Evolutionary conservation across 1,140 invertebrate species (phyloP).

Genomic region (Brachionus asplanchnoidis): DNA sequence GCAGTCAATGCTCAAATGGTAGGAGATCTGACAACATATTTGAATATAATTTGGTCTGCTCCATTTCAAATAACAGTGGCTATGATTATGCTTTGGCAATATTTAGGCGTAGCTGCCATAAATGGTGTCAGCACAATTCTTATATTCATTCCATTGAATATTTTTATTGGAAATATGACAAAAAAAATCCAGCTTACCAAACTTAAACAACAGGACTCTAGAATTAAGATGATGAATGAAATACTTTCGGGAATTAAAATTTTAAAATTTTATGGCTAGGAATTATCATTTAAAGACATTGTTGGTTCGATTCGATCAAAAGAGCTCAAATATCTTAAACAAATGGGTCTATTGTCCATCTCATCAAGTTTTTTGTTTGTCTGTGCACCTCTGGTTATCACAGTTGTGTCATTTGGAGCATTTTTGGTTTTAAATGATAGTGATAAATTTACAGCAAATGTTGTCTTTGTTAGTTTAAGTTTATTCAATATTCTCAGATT

Average conservation of each 20-base stretch:
- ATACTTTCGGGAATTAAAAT: constrained; percentile 57
- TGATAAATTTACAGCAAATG: constrained; percentile 61
- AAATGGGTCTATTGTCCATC: constrained; percentile 58
- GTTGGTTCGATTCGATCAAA: constrained; percentile 52
- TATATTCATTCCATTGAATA: constrained; percentile 67
- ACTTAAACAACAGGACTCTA: constrained; percentile 61
- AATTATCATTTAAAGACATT: constrained; percentile 57
- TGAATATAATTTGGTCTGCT: constrained; percentile 95
- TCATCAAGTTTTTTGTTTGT: constrained; percentile 88
- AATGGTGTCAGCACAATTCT: constrained; percentile 57
- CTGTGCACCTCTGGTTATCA: constrained; percentile 79
- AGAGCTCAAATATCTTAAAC: constrained; percentile 58
- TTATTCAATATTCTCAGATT: constrained; percentile 96
- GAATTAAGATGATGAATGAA: constrained; percentile 59
- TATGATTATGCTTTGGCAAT: constrained; percentile 81
- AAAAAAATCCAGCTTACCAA: constrained; percentile 47
- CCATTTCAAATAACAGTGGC: constrained; percentile 82
- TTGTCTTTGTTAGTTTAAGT: constrained; percentile 85
- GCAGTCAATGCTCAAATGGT: constrained; percentile 60
- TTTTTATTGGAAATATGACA: constrained; percentile 61
- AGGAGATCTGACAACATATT: constrained; percentile 63
- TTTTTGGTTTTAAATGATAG: constrained; percentile 58
- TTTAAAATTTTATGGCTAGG: constrained; percentile 55
- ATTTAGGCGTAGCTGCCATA: constrained; percentile 59
- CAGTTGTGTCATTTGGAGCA: constrained; percentile 52